Evolutionary conservation across 1,140 invertebrate genomes (phyloP).

Genomic region (Colletes latitarsis): DNA sequence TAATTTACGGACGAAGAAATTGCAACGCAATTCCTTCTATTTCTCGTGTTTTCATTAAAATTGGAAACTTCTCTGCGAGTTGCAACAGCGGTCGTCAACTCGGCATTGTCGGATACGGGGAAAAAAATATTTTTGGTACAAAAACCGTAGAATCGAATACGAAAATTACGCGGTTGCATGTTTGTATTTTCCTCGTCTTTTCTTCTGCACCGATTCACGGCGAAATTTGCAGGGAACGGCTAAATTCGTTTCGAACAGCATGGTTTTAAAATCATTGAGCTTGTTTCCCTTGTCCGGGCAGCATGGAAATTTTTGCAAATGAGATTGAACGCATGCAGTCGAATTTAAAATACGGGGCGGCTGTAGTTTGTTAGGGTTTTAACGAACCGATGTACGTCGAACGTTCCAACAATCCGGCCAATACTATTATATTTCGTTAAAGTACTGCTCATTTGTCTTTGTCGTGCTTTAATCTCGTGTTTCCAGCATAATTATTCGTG

Average conservation of each 20-base stretch:
- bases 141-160: no score
- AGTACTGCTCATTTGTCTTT: slow-evolving; percentile 17
- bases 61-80: not conserved
- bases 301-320: slow-evolving; percentile 50
- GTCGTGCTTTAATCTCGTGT: not conserved
- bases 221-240: no score
- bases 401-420: slow-evolving; percentile 14
- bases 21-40: no score
- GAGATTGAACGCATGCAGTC: slow-evolving; percentile 15
- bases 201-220: no score
- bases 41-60: not conserved
- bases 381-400: slow-evolving; percentile 34
- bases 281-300: not conserved
- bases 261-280: slow-evolving; percentile 34
- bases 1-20: not conserved
- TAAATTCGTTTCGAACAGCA: slow-evolving; percentile 5
- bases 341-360: slow-evolving; percentile 38
- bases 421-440: slow-evolving; percentile 28
- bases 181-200: no score
- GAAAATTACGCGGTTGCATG: no score
- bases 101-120: no score
- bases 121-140: no score
- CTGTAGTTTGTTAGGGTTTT: slow-evolving; percentile 34
- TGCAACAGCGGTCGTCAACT: no score
- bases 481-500: not conserved